Conservation (phyloP, 2,113 vertebrate species). For the Heteronetta atricapilla region DNA sequence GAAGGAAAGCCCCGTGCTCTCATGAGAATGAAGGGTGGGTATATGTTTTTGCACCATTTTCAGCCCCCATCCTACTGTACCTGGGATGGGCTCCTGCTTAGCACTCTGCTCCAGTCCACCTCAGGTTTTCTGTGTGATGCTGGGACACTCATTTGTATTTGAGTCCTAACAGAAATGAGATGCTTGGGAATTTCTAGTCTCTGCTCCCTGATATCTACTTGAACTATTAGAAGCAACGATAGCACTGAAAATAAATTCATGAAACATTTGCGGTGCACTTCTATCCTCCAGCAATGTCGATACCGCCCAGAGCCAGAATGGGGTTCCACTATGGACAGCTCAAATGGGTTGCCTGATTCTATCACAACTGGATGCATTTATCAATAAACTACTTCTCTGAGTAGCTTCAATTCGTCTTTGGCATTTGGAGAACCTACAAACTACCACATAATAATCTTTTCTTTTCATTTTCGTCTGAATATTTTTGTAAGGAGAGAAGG, state of each 20-base stretch:
- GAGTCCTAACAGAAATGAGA: neutral
- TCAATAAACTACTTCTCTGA: neutral
- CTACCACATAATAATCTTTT: fast-evolving
- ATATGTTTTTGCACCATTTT: neutral
- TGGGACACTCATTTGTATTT: neutral
- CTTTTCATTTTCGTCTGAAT: neutral
- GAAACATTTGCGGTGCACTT: neutral
- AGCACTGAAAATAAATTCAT: neutral
- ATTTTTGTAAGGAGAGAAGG: neutral
- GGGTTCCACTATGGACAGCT: neutral
- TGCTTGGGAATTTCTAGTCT: neutral
- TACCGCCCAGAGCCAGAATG: neutral
- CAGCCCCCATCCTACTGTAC: neutral
- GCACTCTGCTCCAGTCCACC: neutral
- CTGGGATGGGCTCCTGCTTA: fast-evolving
- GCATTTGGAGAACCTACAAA: neutral
- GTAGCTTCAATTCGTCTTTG: neutral
- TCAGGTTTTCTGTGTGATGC: neutral
- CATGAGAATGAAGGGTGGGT: neutral
- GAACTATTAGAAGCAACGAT: neutral
- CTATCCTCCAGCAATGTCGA: neutral
- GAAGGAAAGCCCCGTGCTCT: neutral
- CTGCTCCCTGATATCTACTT: neutral
- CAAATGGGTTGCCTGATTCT: neutral
- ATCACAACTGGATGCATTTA: neutral